Base-by-base conservation (phyloP, 92 coral and sea anemone genomes). In the Hydrozoanthus gracilis region DNA sequence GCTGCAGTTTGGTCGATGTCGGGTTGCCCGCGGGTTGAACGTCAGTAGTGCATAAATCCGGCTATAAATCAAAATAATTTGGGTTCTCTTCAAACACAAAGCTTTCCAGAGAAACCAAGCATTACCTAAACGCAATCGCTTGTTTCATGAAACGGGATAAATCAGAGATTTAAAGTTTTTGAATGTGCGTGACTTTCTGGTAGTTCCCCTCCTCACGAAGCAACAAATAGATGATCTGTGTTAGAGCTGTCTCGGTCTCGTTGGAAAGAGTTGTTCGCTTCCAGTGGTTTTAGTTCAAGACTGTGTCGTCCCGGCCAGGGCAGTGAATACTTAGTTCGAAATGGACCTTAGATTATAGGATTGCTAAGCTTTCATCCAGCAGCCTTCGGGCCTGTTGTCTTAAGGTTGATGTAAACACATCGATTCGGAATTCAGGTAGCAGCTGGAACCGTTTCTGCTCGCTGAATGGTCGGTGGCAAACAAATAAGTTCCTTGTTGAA, bases 31-130 rank as follows among this genome's bases (percentile, higher is more conserved):
- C 73, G 84, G 84, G 55, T 79, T 68, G 71, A 78, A 79, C 84
- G 20, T 64, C 84, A 79, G 20, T 49, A 79, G 84, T 79, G 84
- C 73, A 79, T 62, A 47, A 79, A 61, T 79, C 84, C 84, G 84
- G 84, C 84, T 79, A 44, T 79, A 79, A 79, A 79, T 79, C 84
- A 79, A 79, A 79, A 79, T 79, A 79, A 45, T 61, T 27, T 79
- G 44, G 73, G 73, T 79, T 79, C 84, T 79, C 60, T 62, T 44
- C 72, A 62, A 79, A 66, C 84, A n/a, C 84, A 62, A 62, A 79
- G 84, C 72, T 79, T 79, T 47, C 73, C 58, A 35, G 49, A 64
- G 84, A 79, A 62, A 68, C 73, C 84, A 79, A 46, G 58, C 73
- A 79, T 80, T 48, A 80, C 74, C 44, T 27, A 47, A 50, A 67